These are phyloP conservation scores for Tupiocoris notatus DNA, from an alignment of 2,888 invertebrate species.

Conservation along the genomic window DNA sequence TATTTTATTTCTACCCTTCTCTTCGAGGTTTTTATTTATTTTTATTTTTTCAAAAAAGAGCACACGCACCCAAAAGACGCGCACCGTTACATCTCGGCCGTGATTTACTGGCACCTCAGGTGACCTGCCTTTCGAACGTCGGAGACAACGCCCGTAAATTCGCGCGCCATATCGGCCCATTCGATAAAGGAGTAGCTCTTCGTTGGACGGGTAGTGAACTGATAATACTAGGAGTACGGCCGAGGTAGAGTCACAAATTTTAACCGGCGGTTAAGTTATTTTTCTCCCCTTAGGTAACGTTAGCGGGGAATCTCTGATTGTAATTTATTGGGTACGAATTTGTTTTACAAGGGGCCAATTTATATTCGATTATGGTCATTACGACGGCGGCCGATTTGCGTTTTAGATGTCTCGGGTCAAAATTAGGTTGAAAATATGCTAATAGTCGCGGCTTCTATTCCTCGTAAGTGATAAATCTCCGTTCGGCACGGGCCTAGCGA, in stretches of 20 bases:
- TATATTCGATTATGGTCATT: slow-evolving; percentile 13
- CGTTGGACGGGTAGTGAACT: neutral
- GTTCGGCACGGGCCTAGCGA: neutral
- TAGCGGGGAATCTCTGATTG: neutral
- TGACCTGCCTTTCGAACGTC: neutral
- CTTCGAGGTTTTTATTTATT: no score
- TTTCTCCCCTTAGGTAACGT: neutral
- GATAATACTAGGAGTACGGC: neutral
- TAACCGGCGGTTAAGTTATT: neutral
- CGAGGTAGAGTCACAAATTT: neutral
- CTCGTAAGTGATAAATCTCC: neutral
- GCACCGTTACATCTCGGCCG: neutral
- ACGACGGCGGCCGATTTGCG: slow-evolving; percentile 7
- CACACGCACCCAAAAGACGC: neutral
- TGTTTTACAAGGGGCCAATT: neutral
- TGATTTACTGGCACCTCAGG: neutral
- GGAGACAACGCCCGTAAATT: neutral
- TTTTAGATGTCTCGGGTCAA: neutral
- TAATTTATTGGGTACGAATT: neutral
- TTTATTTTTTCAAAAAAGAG: neutral
- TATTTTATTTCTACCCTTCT: neutral
- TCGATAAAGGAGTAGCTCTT: neutral
- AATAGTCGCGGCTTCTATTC: neutral
- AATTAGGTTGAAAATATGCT: neutral
- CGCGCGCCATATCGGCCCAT: neutral